phyloP scores from a whole-genome alignment of 2,797 vertebrate species.

The Platyrinchus mystaceus region DNA sequence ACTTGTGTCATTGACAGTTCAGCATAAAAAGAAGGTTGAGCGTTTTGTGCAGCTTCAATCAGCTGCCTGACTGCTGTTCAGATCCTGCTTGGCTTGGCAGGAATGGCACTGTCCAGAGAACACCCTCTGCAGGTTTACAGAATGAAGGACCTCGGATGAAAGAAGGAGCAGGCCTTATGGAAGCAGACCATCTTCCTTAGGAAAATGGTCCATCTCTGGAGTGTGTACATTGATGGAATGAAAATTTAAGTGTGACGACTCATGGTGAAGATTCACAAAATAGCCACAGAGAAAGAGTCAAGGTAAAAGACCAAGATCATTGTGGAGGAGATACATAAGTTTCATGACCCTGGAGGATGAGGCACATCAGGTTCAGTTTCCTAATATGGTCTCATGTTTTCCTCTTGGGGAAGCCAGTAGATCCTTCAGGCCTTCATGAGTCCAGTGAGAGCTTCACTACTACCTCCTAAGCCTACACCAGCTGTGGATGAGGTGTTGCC shows the following conservation, averaged over 20 bases:
- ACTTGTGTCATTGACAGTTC: background rate
- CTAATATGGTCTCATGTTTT: background rate
- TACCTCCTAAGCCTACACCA: background rate
- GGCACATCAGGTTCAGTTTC: background rate
- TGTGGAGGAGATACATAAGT: background rate
- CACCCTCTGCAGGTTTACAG: background rate
- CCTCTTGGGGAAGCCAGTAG: background rate
- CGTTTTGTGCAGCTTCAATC: background rate
- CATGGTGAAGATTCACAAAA: background rate
- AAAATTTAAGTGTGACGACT: background rate
- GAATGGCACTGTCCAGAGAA: background rate
- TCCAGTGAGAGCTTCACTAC: background rate
- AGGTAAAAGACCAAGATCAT: background rate
- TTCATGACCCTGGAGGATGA: background rate
- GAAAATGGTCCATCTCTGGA: background rate
- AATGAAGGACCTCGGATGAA: background rate
- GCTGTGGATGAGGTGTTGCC: background rate
- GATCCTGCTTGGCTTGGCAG: background rate
- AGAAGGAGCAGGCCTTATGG: background rate
- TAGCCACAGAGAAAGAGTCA: background rate
- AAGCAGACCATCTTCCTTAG: background rate
- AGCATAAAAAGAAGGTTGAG: background rate
- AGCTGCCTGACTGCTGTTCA: background rate
- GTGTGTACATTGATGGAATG: background rate
- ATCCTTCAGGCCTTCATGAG: background rate